These are phyloP conservation scores for Prinia subflava DNA, from an alignment of 2,113 vertebrate genomes.

Conservation along the genomic window DNA sequence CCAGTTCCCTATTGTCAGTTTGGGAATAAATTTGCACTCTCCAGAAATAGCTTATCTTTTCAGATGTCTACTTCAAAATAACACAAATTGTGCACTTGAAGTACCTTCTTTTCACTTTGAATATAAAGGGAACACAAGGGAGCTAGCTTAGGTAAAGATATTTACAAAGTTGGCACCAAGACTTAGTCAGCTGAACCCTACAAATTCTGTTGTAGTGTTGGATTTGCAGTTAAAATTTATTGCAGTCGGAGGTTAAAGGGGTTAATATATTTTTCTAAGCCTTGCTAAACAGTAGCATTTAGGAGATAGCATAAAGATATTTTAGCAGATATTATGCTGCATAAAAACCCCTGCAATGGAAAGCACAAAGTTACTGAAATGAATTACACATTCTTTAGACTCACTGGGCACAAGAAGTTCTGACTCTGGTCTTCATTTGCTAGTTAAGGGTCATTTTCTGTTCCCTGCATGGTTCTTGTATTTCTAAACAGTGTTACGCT, in stretches of 20 bases:
- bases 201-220: neutral
- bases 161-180: neutral
- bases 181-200: neutral
- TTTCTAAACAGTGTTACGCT: neutral
- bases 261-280: neutral
- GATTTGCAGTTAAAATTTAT: neutral
- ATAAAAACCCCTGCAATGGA: neutral
- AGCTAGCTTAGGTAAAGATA: neutral
- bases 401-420: neutral
- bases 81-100: neutral
- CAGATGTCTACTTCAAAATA: neutral
- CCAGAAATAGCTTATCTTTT: neutral
- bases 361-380: neutral
- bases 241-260: neutral
- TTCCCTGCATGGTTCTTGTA: neutral
- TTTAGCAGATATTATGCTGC: neutral
- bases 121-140: neutral
- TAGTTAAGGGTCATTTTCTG: neutral
- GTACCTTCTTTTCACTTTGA: neutral
- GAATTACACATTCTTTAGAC: neutral
- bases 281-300: neutral
- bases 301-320: neutral
- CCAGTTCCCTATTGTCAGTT: neutral
- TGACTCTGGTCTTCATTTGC: neutral
- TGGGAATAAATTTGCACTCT: neutral